Evolutionary conservation across 2,797 vertebrate genomes (phyloP).

Genomic region (Anableps anableps): DNA sequence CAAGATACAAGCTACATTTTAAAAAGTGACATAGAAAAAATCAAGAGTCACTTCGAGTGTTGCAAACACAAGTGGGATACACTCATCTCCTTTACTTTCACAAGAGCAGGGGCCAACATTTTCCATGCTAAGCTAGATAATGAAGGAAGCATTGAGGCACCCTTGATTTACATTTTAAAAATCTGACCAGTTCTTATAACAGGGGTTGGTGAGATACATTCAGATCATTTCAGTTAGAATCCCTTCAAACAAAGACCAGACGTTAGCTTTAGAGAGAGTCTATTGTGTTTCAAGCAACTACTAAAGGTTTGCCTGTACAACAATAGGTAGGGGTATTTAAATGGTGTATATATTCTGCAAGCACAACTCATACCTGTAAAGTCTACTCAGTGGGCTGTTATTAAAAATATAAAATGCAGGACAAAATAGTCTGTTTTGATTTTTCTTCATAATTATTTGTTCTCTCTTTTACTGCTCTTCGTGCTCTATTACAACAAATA

Average conservation of each 20-base stretch:
- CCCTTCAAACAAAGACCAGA: constrained; percentile 1
- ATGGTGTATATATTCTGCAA: background rate
- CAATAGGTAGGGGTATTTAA: background rate
- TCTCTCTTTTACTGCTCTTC: background rate
- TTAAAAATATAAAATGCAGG: constrained; percentile 2
- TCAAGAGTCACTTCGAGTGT: background rate
- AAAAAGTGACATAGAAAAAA: background rate
- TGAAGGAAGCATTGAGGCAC: background rate
- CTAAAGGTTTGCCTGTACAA: background rate
- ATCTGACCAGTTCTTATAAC: background rate
- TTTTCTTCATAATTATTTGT: background rate
- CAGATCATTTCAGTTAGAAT: constrained; percentile 2
- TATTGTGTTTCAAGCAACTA: background rate
- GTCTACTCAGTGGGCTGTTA: background rate
- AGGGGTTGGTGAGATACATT: constrained; percentile 4
- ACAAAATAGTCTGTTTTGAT: background rate
- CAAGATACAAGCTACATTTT: background rate
- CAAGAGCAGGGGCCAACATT: background rate
- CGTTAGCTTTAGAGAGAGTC: background rate
- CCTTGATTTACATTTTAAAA: background rate
- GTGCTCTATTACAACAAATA: background rate
- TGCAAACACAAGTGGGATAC: background rate
- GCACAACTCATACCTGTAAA: background rate
- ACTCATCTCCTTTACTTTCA: background rate
- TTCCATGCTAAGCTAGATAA: background rate